Conservation (phyloP, 2,888 invertebrate genomes). For the Fragum sueziense region DNA sequence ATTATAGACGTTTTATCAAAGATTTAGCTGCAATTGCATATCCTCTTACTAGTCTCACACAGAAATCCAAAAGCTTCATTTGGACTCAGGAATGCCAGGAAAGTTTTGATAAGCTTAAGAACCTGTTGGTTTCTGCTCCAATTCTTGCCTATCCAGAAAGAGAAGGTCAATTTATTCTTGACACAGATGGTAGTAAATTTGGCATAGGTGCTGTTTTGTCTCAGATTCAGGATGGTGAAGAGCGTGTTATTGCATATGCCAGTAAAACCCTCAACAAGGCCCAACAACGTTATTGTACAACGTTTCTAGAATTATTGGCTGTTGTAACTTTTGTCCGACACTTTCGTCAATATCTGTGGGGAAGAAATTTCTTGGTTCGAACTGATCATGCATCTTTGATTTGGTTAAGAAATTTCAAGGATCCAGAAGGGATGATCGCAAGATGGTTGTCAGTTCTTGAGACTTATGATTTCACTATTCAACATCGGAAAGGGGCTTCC, state of each 20-base stretch:
- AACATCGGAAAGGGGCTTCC: not conserved
- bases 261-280: slow-evolving; percentile 37
- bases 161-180: slow-evolving; percentile 8
- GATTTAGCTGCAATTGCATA: slow-evolving; percentile 38
- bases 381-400: slow-evolving; percentile 12
- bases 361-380: not conserved
- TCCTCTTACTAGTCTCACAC: slow-evolving; percentile 34
- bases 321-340: slow-evolving; percentile 9
- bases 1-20: slow-evolving; percentile 46
- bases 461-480: no score
- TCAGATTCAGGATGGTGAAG: not conserved
- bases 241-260: no score
- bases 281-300: no score
- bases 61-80: slow-evolving; percentile 15
- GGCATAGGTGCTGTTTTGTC: slow-evolving; percentile 12
- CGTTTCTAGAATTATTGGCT: not conserved
- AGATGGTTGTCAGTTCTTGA: not conserved
- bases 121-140: not conserved
- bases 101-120: not conserved
- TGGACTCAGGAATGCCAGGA: not conserved
- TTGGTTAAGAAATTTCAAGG: slow-evolving; percentile 13
- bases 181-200: not conserved
- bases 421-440: not conserved
- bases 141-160: slow-evolving; percentile 3
- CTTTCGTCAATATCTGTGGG: slow-evolving; percentile 20